Evolutionary conservation across 2,888 invertebrate species (phyloP).

Genomic region (Lampropteryx suffumata): DNA sequence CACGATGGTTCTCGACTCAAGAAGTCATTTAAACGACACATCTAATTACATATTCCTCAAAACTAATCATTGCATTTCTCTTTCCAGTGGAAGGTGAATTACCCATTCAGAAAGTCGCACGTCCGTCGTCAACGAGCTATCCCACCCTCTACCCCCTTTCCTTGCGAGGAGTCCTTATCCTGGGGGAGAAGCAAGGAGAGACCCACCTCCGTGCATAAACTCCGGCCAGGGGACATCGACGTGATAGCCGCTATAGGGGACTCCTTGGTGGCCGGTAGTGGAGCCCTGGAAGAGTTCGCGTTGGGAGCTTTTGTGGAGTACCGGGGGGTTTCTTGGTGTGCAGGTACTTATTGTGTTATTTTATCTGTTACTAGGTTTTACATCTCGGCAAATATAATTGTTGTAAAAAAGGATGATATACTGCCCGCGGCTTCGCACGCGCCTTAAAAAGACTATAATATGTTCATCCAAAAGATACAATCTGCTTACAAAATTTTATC

Average conservation of each 20-base stretch:
- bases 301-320: slow-evolving; percentile 89
- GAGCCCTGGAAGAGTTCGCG: slow-evolving; percentile 88
- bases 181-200: slow-evolving; percentile 64
- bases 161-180: slow-evolving; percentile 75
- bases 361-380: too few relatives aligned
- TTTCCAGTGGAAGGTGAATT: slow-evolving; percentile 69
- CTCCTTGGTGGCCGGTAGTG: slow-evolving; percentile 88
- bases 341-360: too few relatives aligned
- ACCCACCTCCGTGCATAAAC: slow-evolving; percentile 86
- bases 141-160: slow-evolving; percentile 79
- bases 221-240: slow-evolving; percentile 87
- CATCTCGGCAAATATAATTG: too few relatives aligned
- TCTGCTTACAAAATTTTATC: too few relatives aligned
- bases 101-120: slow-evolving; percentile 69
- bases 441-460: too few relatives aligned
- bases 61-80: too few relatives aligned
- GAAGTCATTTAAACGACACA: too few relatives aligned
- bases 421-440: too few relatives aligned
- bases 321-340: slow-evolving; percentile 89
- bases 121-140: slow-evolving; percentile 79
- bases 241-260: slow-evolving; percentile 89
- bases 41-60: too few relatives aligned
- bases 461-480: too few relatives aligned
- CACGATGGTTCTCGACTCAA: too few relatives aligned
- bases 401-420: too few relatives aligned